Conservation (phyloP, 2,113 vertebrate species). For the Pseudopodoces humilis region DNA sequence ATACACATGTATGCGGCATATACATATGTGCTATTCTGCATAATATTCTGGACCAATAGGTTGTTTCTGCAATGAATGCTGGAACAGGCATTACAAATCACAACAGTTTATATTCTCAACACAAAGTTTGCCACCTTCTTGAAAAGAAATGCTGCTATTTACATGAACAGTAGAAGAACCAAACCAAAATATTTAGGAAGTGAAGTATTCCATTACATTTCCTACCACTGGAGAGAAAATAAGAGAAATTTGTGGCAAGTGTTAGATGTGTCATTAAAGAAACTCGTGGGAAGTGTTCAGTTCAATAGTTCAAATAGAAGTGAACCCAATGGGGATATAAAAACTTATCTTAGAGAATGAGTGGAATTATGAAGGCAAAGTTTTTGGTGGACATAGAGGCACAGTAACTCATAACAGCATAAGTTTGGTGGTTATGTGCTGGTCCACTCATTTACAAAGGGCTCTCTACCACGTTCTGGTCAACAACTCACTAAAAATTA, state of each 20-base stretch:
- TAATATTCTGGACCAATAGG: neutral
- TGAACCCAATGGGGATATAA: neutral
- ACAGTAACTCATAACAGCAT: neutral
- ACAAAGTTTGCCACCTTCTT: neutral
- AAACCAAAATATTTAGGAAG: neutral
- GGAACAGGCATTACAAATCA: neutral
- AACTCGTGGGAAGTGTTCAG: neutral
- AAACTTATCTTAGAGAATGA: neutral
- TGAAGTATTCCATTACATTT: neutral
- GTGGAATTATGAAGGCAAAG: neutral
- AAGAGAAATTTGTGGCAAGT: neutral
- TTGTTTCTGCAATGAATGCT: neutral
- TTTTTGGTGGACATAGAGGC: neutral
- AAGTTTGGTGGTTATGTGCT: neutral
- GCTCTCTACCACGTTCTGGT: rapidly evolving
- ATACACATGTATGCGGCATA: neutral
- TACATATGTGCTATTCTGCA: neutral
- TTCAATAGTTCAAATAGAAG: neutral
- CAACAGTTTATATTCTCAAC: neutral
- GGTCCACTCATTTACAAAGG: neutral
- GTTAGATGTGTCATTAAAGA: neutral
- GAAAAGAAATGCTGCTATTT: neutral
- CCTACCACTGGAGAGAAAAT: neutral
- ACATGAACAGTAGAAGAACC: neutral
- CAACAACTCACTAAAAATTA: neutral